A percentile compares a stretch with the other conserved stretches of the same genome.
These are phyloP conservation scores for Poeciliopsis gracilis DNA, from an alignment of 2,797 vertebrate species.

Conservation along the genomic window DNA sequence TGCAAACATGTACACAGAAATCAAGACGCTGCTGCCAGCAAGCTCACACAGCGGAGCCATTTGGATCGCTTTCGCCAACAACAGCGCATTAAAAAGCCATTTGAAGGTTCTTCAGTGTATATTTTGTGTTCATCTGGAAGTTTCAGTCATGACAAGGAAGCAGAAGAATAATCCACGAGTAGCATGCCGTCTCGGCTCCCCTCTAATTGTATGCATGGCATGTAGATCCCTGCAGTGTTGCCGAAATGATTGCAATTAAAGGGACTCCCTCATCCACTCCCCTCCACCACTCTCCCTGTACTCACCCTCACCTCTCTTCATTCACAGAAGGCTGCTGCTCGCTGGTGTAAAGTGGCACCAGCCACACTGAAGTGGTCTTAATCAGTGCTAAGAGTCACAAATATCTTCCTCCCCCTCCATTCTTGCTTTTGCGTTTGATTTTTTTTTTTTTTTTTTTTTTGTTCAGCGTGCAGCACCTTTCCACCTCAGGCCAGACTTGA, in stretches of 20 bases:
- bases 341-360: constrained; percentile 61
- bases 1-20: constrained; percentile 60
- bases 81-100: not conserved
- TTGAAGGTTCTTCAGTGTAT: not conserved
- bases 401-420: constrained; percentile 43
- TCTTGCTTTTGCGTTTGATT: constrained; percentile 28
- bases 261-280: constrained; percentile 68
- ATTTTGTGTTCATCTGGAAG: constrained; percentile 6
- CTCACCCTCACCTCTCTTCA: constrained; percentile 34
- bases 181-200: constrained; percentile 29
- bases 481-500: constrained; percentile 9
- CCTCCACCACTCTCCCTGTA: constrained; percentile 30
- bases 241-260: constrained; percentile 85
- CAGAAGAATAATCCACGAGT: constrained; percentile 38
- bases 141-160: constrained; percentile 20
- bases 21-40: constrained; percentile 29
- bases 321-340: constrained; percentile 39
- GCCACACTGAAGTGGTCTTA: constrained; percentile 74
- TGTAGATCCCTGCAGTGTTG: constrained; percentile 75
- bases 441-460: constrained; percentile 24
- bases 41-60: constrained; percentile 20
- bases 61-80: constrained; percentile 10
- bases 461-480: not conserved
- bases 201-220: constrained; percentile 72
- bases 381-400: constrained; percentile 72